Percentiles rank a stretch among this genome's conserved stretches.
Conservation (phyloP, 2,797 vertebrate species). For the Phalloptychus januarius region DNA sequence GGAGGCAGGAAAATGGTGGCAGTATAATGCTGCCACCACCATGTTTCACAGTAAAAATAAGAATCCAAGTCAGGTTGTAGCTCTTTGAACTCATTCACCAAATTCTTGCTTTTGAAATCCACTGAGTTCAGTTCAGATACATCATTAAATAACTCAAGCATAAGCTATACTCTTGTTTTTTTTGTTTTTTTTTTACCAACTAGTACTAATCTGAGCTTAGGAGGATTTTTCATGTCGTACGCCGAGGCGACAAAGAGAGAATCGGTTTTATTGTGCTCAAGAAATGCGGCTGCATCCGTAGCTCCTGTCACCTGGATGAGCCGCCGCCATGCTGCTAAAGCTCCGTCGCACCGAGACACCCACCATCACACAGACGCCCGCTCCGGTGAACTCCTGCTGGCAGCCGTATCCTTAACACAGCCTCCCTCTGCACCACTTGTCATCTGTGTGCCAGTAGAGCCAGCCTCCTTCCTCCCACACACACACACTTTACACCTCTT, state of each 20-base stretch:
- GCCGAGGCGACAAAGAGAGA: background rate
- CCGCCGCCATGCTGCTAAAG: slow-evolving; percentile 53
- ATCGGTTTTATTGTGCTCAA: background rate
- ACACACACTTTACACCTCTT: slow-evolving; percentile 14
- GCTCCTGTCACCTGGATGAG: slow-evolving; percentile 31
- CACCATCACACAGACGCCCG: slow-evolving; percentile 44
- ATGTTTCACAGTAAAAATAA: too few relatives aligned
- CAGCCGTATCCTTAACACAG: slow-evolving; percentile 62
- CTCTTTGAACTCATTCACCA: background rate
- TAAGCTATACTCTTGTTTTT: background rate
- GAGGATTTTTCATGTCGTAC: background rate
- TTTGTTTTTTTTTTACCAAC: background rate
- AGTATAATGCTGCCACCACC: too few relatives aligned
- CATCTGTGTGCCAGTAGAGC: slow-evolving; percentile 61
- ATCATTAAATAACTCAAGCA: background rate
- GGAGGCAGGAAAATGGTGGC: slow-evolving; percentile 45
- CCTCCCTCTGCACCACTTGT: slow-evolving; percentile 63
- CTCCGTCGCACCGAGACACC: slow-evolving; percentile 45
- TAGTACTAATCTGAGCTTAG: slow-evolving; percentile 9
- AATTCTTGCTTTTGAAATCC: background rate
- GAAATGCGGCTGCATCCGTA: slow-evolving; percentile 16
- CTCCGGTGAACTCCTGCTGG: slow-evolving; percentile 51
- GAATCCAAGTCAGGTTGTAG: too few relatives aligned
- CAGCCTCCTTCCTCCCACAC: slow-evolving; percentile 42
- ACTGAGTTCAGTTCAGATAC: background rate